Evolutionary conservation across 2,113 vertebrate species (phyloP).

Genomic region (Melozone crissalis): DNA sequence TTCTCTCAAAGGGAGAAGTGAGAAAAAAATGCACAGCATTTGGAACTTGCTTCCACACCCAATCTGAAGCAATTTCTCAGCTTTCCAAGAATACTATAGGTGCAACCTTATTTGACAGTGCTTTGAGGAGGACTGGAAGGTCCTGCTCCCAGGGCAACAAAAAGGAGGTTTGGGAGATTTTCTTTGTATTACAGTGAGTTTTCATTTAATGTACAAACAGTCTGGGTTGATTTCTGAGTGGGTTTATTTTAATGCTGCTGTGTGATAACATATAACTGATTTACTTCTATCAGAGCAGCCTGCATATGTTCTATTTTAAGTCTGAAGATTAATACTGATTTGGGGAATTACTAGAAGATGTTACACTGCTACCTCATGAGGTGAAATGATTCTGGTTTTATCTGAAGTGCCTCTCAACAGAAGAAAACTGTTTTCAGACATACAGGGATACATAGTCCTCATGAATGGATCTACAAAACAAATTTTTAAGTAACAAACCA

Average conservation of each 20-base stretch:
- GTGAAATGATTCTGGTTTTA: slow-evolving; percentile 54
- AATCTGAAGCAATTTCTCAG: slow-evolving; percentile 31
- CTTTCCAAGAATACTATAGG: neutral
- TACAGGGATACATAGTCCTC: slow-evolving; percentile 44
- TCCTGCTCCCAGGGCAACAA: neutral
- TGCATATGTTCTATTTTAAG: neutral
- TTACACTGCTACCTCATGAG: slow-evolving; percentile 35
- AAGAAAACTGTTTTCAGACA: slow-evolving; percentile 57
- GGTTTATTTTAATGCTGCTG: slow-evolving; percentile 20
- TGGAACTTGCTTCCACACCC: slow-evolving; percentile 42
- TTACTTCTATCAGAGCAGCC: slow-evolving; percentile 23
- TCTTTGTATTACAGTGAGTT: neutral
- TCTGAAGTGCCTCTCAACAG: slow-evolving; percentile 46
- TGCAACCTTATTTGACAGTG: neutral
- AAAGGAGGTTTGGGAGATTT: neutral
- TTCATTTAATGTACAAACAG: neutral
- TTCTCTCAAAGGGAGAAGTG: neutral
- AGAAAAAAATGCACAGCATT: slow-evolving; percentile 20
- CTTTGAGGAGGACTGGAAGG: neutral
- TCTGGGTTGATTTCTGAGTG: neutral
- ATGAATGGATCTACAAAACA: slow-evolving; percentile 55
- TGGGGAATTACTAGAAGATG: slow-evolving; percentile 15
- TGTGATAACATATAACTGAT: neutral
- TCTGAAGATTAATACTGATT: slow-evolving; percentile 24
- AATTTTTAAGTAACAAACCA: slow-evolving; percentile 59